Conservation (phyloP, 2,888 invertebrate genomes). For the Dorcus hopei region DNA sequence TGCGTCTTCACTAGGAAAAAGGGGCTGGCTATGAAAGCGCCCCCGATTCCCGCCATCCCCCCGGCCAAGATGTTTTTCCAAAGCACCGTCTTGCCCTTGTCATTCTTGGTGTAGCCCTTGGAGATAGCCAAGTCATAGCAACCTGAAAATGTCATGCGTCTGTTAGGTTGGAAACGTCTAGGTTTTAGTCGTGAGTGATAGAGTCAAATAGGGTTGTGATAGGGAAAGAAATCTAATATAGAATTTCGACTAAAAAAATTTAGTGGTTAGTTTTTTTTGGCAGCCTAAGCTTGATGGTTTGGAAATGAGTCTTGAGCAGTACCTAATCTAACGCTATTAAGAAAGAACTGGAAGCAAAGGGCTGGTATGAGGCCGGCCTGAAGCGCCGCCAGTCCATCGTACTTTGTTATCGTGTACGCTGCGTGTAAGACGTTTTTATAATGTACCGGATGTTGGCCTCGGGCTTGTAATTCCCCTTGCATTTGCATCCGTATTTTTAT, state of each 20-base stretch:
- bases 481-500: constrained; percentile 87
- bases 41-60: constrained; percentile 74
- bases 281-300: too few relatives aligned
- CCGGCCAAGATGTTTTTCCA: constrained; percentile 67
- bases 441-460: constrained; percentile 68
- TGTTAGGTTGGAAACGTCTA: too few relatives aligned
- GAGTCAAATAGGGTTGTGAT: too few relatives aligned
- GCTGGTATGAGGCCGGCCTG: constrained; percentile 82
- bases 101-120: constrained; percentile 47
- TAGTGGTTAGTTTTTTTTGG: too few relatives aligned
- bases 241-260: too few relatives aligned
- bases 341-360: constrained; percentile 79
- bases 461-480: constrained; percentile 76
- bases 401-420: constrained; percentile 66
- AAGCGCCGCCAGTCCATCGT: constrained; percentile 73
- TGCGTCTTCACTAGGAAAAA: constrained; percentile 86
- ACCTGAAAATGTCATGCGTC: constrained; percentile 15
- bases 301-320: too few relatives aligned
- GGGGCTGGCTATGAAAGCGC: constrained; percentile 79
- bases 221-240: too few relatives aligned
- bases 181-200: too few relatives aligned
- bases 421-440: constrained; percentile 80
- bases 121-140: constrained; percentile 38
- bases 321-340: constrained; percentile 64
- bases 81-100: constrained; percentile 63